Evolutionary conservation across 2,797 vertebrate species (phyloP), one percentile per base, ranked within the genome.

Genomic region (Merluccius polli): DNA sequence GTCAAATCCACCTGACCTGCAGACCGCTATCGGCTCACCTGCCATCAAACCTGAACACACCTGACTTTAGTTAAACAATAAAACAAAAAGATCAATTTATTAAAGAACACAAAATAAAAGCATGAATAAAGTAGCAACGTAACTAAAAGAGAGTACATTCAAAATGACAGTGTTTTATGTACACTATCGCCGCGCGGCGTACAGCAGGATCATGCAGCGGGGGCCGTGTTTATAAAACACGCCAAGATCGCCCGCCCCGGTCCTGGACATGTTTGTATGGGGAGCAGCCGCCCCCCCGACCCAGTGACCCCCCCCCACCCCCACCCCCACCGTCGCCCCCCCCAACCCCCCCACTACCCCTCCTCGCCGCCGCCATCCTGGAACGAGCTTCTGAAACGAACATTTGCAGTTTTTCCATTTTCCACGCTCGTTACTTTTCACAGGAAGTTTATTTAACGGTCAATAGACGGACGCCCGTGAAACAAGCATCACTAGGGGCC

Each of bases 401-500:
- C 84, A 83, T 82, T 83, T 78, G 74, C 77, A 86, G 77, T n/a
- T 77, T 86, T 86, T 84, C 82, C 81, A 85, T 91, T 90, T n/a
- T 85, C 73, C 70, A 72, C 52, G 81, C 89, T 91, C 81, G 81
- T 92, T 91, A 90, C 82, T n/a, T 88, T 88, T 87, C 75, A 84
- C 87, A 86, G 87, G 90, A 92, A 83, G 89, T 93, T 93, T 92
- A 84, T 90, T 88, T 89, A 91, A 88, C 82, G 48, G 78, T 85
- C 75, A 74, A 77, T 69, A 79, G 75, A 76, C 69, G 75, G 85
- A 88, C 31, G 70, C 52, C 78, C 71, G 75, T 3, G 80, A 89
- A 83, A 85, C 81, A 81, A 90, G 73, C 85, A 82, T 83, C 79
- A 78, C 86, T 89, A n/a, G 83, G 81, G 73, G 81, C 71, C 80